Base-by-base conservation (phyloP, 2,888 invertebrate species). In the Cephonodes hylas region DNA sequence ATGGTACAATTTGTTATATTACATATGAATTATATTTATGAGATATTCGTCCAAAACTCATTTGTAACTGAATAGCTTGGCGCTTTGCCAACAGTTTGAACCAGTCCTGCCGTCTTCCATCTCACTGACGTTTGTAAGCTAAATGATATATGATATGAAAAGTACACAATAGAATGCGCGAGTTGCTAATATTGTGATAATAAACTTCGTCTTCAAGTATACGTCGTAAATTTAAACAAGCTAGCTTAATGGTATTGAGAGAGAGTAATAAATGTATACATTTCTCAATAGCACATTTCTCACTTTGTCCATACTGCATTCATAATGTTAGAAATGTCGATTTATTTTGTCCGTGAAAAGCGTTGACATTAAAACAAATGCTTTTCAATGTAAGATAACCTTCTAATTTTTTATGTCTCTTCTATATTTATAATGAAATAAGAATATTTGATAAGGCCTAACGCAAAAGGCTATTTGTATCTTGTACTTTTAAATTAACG, bases 41-140 rank as follows among this genome's bases (percentile, higher is more conserved):
- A 59, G 65, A 67, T 72, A 73, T 67, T 67, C 74, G 71, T 68
- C 64, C 72, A 66, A 76, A 79, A 74, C 75, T 80, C 76, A 76
- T 80, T 78, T 80, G 77, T 83, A 76, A 76, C 77, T 77, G 79
- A 79, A 81, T 79, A 76, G 73, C 76, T 83, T 88, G 89, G 89
- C 84, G 62, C 27, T 58, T 23, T 27, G 88, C 89, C 90, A 89
- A 69, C 66, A 60, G 42, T 23, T 3, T 53, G 31, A 56, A 31
- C 42, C 59, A 59, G 38, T 34, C 27, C 15, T 18, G 58, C 20
- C 59, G 31, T 46, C 22, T 53, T 60, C n/a, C 56, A 42, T 60
- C 42, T 60, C 42, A 8, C 27, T 34, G 25, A 42, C 15, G 31
- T 42, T 27, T 59, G 18, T 59, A 59, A 45, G 31, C 18, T 34